Percentiles rank a stretch among this genome's conserved stretches.
These are phyloP conservation scores for Aricia agestis DNA, from an alignment of 1,140 invertebrate species.

Conservation along the genomic window DNA sequence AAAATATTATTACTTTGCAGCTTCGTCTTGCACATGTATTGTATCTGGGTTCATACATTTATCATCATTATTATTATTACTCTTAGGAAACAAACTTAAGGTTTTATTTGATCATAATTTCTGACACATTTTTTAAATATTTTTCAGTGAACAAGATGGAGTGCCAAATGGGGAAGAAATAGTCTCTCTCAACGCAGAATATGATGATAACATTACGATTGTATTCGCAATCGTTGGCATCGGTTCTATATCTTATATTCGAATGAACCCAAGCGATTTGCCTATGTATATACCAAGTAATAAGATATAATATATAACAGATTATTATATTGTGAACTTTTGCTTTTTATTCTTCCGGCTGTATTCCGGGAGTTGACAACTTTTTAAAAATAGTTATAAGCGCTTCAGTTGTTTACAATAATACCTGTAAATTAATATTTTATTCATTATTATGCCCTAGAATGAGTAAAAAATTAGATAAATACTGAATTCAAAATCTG, in stretches of 20 bases:
- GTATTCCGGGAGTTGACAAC: no score
- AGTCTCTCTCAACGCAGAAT: conserved; percentile 39
- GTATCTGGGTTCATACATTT: no score
- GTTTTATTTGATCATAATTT: background rate
- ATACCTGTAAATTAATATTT: no score
- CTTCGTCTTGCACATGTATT: no score
- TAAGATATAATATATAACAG: conserved; percentile 18
- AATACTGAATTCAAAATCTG: no score
- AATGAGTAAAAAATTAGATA: no score
- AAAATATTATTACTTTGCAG: no score
- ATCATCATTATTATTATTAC: no score
- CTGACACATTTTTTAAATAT: conserved; percentile 13
- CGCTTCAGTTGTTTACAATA: no score
- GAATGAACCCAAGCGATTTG: conserved; percentile 49
- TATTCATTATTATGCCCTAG: no score
- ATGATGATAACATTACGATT: conserved; percentile 42
- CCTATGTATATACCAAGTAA: conserved; percentile 45
- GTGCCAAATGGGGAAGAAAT: conserved; percentile 46
- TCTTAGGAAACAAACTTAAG: background rate
- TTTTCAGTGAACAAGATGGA: conserved; percentile 46
- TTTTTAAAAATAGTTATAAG: no score
- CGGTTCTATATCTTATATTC: conserved; percentile 50
- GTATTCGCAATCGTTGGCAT: conserved; percentile 50
- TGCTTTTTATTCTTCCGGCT: no score
- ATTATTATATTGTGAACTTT: background rate